Conservation (phyloP, 2,113 vertebrate species). For the Psilopsiagon aurifrons region DNA sequence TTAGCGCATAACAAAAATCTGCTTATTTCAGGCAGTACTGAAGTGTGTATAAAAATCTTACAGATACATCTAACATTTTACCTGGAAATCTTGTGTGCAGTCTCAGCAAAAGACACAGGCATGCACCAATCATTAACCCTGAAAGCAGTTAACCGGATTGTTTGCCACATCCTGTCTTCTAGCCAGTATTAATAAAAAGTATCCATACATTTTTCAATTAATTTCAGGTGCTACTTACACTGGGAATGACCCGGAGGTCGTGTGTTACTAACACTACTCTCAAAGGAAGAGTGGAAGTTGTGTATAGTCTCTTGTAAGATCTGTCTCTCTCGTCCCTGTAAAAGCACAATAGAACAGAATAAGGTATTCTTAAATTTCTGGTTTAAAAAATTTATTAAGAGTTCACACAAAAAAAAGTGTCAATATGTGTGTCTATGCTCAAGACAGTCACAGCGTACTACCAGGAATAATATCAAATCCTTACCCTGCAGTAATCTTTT, state of each 20-base stretch:
- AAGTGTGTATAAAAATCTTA: background rate
- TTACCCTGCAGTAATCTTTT: background rate
- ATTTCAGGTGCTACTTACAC: slow-evolving; percentile 76
- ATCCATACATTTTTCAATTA: background rate
- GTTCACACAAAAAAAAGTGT: background rate
- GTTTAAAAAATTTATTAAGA: background rate
- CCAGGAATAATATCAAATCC: background rate
- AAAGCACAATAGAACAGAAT: slow-evolving; percentile 38
- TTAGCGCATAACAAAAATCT: background rate
- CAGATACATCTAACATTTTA: background rate
- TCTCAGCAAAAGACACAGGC: background rate
- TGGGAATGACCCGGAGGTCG: slow-evolving; percentile 82
- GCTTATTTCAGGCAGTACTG: background rate
- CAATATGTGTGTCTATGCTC: background rate
- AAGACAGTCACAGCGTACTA: background rate
- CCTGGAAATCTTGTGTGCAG: background rate
- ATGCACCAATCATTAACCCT: background rate
- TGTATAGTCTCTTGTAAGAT: slow-evolving; percentile 98
- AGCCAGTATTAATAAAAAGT: background rate
- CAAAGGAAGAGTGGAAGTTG: slow-evolving; percentile 98
- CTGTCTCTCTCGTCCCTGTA: slow-evolving; percentile 92
- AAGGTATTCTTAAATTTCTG: slow-evolving; percentile 12
- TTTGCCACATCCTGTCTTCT: background rate
- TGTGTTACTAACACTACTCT: slow-evolving; percentile 95
- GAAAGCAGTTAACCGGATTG: background rate